A percentile compares a stretch with the other conserved stretches of the same genome.
Conservation (phyloP, 2,888 invertebrate genomes). For the Trachelus iudaicus region DNA sequence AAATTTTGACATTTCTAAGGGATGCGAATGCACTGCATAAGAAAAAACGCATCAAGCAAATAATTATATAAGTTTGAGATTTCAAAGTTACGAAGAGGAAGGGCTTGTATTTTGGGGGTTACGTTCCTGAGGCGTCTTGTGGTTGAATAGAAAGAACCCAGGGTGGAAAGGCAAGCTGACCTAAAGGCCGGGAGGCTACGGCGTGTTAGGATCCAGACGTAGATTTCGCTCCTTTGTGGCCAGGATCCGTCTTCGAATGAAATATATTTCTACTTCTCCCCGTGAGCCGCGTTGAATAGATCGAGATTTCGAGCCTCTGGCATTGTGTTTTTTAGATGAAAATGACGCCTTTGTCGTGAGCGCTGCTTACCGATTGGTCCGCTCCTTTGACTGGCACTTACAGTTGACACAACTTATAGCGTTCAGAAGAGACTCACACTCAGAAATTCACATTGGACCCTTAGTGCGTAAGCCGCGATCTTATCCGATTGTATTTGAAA, state of each 20-base stretch:
- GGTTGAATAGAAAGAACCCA: constrained; percentile 23
- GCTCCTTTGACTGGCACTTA: constrained; percentile 14
- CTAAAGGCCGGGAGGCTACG: constrained; percentile 30
- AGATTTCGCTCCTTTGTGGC: constrained; percentile 53
- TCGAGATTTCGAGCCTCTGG: constrained; percentile 30
- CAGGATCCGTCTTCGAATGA: constrained; percentile 37
- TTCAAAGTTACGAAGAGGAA: neutral
- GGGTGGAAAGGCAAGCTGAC: constrained; percentile 20
- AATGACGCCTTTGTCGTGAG: neutral
- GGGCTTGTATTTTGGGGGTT: neutral
- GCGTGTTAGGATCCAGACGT: constrained; percentile 53
- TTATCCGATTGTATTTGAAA: neutral
- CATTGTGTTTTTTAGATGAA: constrained; percentile 26
- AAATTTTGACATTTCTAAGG: neutral
- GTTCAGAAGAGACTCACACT: neutral
- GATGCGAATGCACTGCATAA: neutral
- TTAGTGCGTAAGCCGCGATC: neutral
- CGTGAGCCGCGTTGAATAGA: constrained; percentile 31
- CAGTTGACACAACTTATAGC: neutral
- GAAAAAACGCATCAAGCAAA: constrained; percentile 10
- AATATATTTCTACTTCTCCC: constrained; percentile 41
- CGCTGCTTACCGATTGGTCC: neutral
- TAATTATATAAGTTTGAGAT: constrained; percentile 1
- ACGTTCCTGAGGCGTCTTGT: constrained; percentile 28
- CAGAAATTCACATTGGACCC: neutral